Evolutionary conservation across 2,888 invertebrate species (phyloP).

Genomic region (Watsonalla cultraria): DNA sequence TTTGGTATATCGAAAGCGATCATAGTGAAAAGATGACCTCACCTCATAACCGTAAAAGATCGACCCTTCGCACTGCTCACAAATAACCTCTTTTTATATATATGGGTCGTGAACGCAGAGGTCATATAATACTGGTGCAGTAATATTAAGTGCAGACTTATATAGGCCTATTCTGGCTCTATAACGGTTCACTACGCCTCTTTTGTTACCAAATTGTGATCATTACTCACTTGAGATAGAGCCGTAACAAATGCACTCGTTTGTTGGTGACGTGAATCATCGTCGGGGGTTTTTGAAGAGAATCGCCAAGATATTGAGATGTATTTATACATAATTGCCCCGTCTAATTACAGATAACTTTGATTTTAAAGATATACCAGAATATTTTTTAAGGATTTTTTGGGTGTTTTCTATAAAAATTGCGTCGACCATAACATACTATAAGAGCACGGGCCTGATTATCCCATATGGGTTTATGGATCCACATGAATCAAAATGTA

Average conservation of each 20-base stretch:
- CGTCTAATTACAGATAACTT: no score
- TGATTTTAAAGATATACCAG: no score
- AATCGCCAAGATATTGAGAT: no score
- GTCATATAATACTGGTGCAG: slow-evolving; percentile 21
- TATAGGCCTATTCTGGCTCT: slow-evolving; percentile 19
- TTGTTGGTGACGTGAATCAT: slow-evolving; percentile 7
- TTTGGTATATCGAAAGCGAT: slow-evolving; percentile 31
- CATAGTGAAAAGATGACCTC: slow-evolving; percentile 12
- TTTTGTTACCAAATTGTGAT: slow-evolving; percentile 37
- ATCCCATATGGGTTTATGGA: no score
- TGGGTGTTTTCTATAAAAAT: no score
- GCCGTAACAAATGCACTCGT: slow-evolving; percentile 12
- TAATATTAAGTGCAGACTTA: slow-evolving; percentile 23
- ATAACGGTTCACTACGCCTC: slow-evolving; percentile 34
- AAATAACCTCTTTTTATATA: not conserved
- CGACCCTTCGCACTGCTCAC: slow-evolving; percentile 6
- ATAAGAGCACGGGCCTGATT: no score
- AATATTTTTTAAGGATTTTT: no score
- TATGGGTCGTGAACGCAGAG: slow-evolving; percentile 1
- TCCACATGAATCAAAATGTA: no score
- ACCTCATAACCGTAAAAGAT: slow-evolving; percentile 7
- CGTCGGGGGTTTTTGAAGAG: not conserved
- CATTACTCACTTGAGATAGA: slow-evolving; percentile 27
- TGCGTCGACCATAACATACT: no score
- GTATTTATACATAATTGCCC: no score